phyloP scores from a whole-genome alignment of 1,140 invertebrate genomes.

The Temnothorax nylanderi region DNA sequence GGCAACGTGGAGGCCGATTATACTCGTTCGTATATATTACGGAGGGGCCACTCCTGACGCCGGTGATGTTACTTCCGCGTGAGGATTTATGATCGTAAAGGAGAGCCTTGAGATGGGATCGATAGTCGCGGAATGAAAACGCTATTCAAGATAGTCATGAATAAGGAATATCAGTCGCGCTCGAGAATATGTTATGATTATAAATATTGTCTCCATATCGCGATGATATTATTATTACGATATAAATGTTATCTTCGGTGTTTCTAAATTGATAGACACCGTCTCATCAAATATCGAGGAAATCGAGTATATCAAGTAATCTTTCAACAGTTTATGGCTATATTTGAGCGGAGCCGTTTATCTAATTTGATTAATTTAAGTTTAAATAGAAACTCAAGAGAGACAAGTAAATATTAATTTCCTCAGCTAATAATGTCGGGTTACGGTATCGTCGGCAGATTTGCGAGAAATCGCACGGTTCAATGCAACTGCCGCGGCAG shows the following conservation, averaged over 20 bases:
- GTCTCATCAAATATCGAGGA: not conserved
- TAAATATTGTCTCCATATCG: not conserved
- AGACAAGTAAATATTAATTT: constrained; percentile 14
- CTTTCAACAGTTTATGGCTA: not conserved
- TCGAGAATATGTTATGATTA: not conserved
- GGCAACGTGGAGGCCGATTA: constrained; percentile 24
- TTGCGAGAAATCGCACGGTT: not conserved
- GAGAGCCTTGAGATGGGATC: not conserved
- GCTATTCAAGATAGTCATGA: not conserved
- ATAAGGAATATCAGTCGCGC: not conserved
- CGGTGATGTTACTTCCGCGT: constrained; percentile 37
- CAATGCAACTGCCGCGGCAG: not conserved
- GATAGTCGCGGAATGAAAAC: not conserved
- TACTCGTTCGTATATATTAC: constrained; percentile 5
- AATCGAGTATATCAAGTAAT: not conserved
- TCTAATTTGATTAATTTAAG: not conserved
- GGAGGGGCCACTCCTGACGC: not conserved
- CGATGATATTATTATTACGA: not conserved
- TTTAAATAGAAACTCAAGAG: not conserved
- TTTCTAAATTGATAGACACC: not conserved
- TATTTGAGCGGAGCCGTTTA: not conserved
- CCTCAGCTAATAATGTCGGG: not conserved
- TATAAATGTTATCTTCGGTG: not conserved
- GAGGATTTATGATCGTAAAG: not conserved
- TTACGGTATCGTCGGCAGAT: not conserved